phyloP scores from a whole-genome alignment of 2,888 invertebrate species.

The Crioceris asparagi region DNA sequence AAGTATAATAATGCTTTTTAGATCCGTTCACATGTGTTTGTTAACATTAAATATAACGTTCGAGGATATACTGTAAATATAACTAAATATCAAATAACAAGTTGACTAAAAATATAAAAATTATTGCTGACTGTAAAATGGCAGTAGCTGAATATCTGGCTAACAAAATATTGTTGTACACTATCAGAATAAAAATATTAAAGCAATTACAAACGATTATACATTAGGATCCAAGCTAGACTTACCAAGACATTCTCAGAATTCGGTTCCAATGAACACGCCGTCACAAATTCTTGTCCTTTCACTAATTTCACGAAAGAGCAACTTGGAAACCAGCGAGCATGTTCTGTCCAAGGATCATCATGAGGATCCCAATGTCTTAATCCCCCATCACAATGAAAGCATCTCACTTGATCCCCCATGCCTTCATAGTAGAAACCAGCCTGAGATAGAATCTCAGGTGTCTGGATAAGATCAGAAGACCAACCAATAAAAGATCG shows the following conservation, averaged over 20 bases:
- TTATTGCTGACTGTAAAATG: no score
- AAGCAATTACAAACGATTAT: not conserved
- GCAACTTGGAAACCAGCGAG: constrained; percentile 86
- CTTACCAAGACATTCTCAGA: constrained; percentile 14
- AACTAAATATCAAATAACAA: no score
- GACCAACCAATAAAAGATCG: constrained; percentile 72
- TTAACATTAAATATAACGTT: no score
- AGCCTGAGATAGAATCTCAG: constrained; percentile 67
- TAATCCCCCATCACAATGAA: constrained; percentile 89
- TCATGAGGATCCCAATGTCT: constrained; percentile 84
- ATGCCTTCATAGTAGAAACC: constrained; percentile 78
- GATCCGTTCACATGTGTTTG: no score
- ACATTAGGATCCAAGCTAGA: no score
- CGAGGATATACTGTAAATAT: no score
- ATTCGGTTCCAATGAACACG: constrained; percentile 31
- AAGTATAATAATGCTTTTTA: no score
- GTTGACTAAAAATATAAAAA: no score
- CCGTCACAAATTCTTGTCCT: constrained; percentile 65
- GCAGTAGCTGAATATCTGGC: no score
- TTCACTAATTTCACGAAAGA: constrained; percentile 72
- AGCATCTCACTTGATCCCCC: constrained; percentile 76
- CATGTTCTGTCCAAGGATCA: constrained; percentile 90
- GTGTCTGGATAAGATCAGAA: constrained; percentile 58
- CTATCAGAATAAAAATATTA: constrained; percentile 1
- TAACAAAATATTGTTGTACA: constrained; percentile 2